Conservation (phyloP, 1,140 invertebrate species). For the Eurosta solidaginis region DNA sequence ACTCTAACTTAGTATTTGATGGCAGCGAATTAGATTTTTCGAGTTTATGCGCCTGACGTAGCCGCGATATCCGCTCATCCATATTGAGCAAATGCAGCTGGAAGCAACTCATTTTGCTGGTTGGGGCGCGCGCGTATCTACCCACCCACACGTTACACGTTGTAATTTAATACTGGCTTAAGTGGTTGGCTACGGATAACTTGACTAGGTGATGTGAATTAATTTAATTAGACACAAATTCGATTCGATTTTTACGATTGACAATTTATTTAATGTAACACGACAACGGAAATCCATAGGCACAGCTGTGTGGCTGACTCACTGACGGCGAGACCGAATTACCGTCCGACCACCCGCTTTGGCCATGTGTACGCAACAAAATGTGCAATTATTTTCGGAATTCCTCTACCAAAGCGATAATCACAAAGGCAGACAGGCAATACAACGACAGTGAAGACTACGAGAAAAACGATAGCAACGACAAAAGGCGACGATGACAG, state of each 20-base stretch:
- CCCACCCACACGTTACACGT: neutral
- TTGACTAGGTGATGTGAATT: neutral
- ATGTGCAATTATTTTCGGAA: slow-evolving; percentile 25
- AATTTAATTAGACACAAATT: slow-evolving; percentile 9
- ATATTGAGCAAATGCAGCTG: slow-evolving; percentile 36
- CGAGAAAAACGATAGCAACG: no score
- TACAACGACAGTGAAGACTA: no score
- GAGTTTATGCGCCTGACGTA: slow-evolving; percentile 22
- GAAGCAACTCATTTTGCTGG: slow-evolving; percentile 35
- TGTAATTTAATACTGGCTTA: neutral
- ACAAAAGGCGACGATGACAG: no score
- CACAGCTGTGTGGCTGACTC: neutral
- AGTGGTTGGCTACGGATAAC: no score
- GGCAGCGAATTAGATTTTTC: slow-evolving; percentile 14
- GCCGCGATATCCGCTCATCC: slow-evolving; percentile 32
- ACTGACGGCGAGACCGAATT: no score
- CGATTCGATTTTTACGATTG: neutral
- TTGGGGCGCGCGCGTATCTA: neutral
- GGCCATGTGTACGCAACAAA: neutral
- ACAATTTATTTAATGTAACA: slow-evolving; percentile 23
- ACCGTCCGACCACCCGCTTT: slow-evolving; percentile 23
- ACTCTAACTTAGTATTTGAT: neutral
- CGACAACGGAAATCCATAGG: neutral
- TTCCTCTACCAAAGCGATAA: neutral
- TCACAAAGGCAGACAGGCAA: neutral